Evolutionary conservation across 2,113 vertebrate genomes (phyloP), one percentile per base, ranked within the genome.

Genomic region (Chrysemys picta): DNA sequence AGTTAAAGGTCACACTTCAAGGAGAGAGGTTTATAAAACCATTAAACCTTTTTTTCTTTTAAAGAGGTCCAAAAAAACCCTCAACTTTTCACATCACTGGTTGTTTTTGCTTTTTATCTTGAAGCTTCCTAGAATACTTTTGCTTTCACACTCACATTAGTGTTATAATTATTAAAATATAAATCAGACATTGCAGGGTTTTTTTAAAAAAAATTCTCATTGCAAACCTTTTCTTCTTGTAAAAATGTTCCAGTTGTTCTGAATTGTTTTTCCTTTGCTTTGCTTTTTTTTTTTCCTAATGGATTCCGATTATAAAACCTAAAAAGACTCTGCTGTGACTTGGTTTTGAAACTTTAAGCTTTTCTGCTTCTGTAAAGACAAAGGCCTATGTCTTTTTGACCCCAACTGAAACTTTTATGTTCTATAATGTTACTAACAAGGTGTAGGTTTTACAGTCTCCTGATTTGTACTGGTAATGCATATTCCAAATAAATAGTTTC

Each of bases 391-490:
- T 99, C 98, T 98, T 99, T 99, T 98, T 98, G 98, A 98, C 98
- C 97, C 97, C 97, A 96, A 84, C 93, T 96, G 98, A 98, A 96
- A 97, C 97, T 97, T 98, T 98, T 98, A 98, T 99, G 99, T 99
- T 99, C 98, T 99, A 98, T 98, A 98, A 99, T 97, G 98, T 98
- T 99, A 98, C 98, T 98, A 98, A 98, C 98, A 99, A 98, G 98
- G 97, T 99, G 98, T 99, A 99, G 99, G 98, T 99, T 99, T 99
- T 98, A 98, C 98, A 99, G 99, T 99, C 98, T 99, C 98, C 99
- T 99, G 96, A 99, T 99, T 99, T 99, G 99, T 99, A 99, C 98
- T 99, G 99, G 98, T 99, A 98, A 99, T 99, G 99, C 99, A 98
- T 99, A 99, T 99, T 99, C 98, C 98, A 99, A 99, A 99, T 99